phyloP scores from a whole-genome alignment of 2,113 vertebrate species.

The Cacatua alba region DNA sequence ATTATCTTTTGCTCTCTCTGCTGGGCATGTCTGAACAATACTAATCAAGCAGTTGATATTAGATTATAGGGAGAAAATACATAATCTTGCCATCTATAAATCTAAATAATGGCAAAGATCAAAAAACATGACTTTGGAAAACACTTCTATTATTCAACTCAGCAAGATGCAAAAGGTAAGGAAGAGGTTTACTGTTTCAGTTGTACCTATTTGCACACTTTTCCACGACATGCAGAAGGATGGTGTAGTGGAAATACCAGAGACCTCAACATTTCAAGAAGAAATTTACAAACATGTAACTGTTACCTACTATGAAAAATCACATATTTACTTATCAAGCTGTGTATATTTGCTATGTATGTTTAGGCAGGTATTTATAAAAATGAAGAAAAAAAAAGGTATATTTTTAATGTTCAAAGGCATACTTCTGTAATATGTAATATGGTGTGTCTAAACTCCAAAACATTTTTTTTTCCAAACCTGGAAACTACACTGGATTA shows the following conservation, averaged over 20 bases:
- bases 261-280: neutral
- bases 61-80: neutral
- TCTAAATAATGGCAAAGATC: neutral
- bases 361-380: neutral
- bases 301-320: neutral
- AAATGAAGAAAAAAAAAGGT: neutral
- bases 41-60: neutral
- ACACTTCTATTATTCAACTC: neutral
- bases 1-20: neutral
- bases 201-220: neutral
- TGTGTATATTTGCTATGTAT: neutral
- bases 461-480: neutral
- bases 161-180: neutral
- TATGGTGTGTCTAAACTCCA: neutral
- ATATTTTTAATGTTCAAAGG: neutral
- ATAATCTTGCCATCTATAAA: neutral
- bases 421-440: accelerated
- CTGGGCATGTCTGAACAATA: neutral
- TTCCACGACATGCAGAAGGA: neutral
- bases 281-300: neutral
- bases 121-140: neutral
- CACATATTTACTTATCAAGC: neutral
- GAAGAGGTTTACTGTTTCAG: neutral
- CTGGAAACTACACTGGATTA: neutral
- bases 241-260: neutral